phyloP scores from a whole-genome alignment of 2,113 vertebrate species.

The Rousettus leschenaultii region DNA sequence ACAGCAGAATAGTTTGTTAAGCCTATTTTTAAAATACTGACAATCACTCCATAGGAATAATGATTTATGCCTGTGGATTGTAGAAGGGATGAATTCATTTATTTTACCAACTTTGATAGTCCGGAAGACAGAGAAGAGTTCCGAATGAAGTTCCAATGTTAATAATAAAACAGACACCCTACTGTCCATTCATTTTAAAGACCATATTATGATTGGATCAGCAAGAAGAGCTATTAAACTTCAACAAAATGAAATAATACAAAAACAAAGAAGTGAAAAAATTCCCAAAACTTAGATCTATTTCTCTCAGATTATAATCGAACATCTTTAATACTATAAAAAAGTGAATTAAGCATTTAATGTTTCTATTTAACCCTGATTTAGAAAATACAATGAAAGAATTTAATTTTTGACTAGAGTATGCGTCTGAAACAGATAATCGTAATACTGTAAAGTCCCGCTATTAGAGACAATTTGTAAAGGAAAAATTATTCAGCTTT shows the following conservation, averaged over 20 bases:
- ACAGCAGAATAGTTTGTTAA: not conserved
- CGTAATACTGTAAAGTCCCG: not conserved
- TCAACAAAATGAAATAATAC: not conserved
- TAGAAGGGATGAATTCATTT: not conserved
- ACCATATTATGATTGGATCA: not conserved
- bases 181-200: not conserved
- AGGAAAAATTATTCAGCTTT: not conserved
- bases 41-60: not conserved
- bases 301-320: conserved; percentile 42
- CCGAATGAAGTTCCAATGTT: not conserved
- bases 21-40: not conserved
- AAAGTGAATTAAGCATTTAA: not conserved
- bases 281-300: not conserved
- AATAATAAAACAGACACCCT: not conserved
- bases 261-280: not conserved
- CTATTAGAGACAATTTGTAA: not conserved
- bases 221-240: not conserved
- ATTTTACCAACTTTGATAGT: not conserved
- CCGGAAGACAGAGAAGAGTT: not conserved
- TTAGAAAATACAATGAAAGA: not conserved
- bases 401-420: not conserved
- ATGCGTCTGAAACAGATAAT: not conserved
- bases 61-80: not conserved
- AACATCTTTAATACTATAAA: not conserved
- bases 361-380: not conserved